phyloP scores from a whole-genome alignment of 1,140 invertebrate species.

The Heliconius himera region DNA sequence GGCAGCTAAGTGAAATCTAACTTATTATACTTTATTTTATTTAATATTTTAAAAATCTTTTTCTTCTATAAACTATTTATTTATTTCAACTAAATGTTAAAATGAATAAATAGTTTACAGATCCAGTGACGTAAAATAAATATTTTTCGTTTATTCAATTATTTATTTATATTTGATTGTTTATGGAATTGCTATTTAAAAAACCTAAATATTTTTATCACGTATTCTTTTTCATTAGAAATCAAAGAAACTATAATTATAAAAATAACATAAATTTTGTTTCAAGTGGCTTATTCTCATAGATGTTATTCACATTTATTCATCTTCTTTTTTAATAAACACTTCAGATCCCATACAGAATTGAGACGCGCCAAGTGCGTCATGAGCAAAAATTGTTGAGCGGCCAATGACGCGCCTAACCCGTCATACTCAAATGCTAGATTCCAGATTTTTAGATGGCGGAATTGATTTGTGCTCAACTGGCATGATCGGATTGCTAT shows the following conservation, averaged over 20 bases:
- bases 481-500: too few relatives aligned
- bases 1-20: too few relatives aligned
- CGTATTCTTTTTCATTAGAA: neutral
- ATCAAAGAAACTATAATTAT: neutral
- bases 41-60: too few relatives aligned
- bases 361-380: neutral
- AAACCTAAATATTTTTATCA: too few relatives aligned
- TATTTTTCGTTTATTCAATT: neutral
- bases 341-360: neutral
- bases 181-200: neutral
- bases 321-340: neutral
- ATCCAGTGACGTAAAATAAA: neutral
- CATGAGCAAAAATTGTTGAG: neutral
- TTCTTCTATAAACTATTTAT: too few relatives aligned
- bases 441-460: neutral
- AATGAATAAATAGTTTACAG: too few relatives aligned
- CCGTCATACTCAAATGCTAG: neutral
- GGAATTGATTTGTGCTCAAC: too few relatives aligned
- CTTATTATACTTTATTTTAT: too few relatives aligned
- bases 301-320: neutral
- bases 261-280: neutral
- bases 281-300: neutral
- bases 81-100: too few relatives aligned
- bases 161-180: neutral
- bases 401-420: neutral